Conservation (phyloP, 2,113 vertebrate genomes). For the Takifugu bimaculatus region DNA sequence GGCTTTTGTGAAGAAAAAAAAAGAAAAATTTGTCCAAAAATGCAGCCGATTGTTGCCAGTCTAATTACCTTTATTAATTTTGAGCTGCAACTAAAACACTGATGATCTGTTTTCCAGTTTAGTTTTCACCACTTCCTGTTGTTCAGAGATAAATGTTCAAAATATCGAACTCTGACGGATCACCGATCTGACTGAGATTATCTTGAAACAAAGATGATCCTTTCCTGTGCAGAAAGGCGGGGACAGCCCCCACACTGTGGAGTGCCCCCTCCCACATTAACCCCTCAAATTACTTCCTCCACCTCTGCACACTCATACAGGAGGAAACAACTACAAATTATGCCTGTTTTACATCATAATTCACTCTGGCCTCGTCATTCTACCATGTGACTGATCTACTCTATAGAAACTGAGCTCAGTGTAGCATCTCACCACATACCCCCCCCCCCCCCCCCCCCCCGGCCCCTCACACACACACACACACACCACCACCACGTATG, state of each 20-base stretch:
- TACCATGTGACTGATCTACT: conserved; percentile 29
- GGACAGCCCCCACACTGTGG: conserved; percentile 54
- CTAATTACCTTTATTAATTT: too few relatives aligned
- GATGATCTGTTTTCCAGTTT: too few relatives aligned
- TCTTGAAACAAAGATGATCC: not conserved
- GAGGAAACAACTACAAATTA: conserved; percentile 7
- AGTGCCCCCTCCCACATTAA: conserved; percentile 49
- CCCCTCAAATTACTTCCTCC: not conserved
- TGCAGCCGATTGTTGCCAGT: too few relatives aligned
- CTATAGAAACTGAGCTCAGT: conserved; percentile 67
- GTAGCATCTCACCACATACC: conserved; percentile 66
- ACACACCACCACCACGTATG: conserved; percentile 9
- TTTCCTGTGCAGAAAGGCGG: not conserved
- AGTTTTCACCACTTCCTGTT: not conserved
- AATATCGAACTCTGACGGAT: too few relatives aligned
- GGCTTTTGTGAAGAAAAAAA: too few relatives aligned
- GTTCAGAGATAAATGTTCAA: too few relatives aligned
- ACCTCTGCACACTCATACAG: conserved; percentile 27
- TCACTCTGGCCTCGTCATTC: conserved; percentile 9
- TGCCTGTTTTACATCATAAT: conserved; percentile 6
- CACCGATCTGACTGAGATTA: not conserved
- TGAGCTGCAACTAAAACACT: too few relatives aligned
- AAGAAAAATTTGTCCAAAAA: too few relatives aligned
- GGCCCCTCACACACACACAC: too few relatives aligned
- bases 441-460: not conserved